A percentile compares a stretch with the other conserved stretches of the same genome.
Conservation (phyloP, 1,140 invertebrate genomes). For the Hyphantria cunea region DNA sequence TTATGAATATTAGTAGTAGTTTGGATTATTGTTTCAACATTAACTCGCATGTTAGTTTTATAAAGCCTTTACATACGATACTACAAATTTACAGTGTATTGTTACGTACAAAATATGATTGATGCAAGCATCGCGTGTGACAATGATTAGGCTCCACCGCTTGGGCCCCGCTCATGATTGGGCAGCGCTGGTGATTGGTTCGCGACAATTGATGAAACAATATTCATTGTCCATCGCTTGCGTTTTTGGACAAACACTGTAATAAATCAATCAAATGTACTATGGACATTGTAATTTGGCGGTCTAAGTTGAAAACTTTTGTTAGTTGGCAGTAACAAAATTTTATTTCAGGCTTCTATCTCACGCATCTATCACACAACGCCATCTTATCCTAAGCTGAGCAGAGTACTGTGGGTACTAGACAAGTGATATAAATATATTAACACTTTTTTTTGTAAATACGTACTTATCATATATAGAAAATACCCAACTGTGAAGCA, state of each 20-base stretch:
- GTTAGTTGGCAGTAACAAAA: too few relatives aligned
- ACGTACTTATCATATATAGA: too few relatives aligned
- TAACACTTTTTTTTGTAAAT: too few relatives aligned
- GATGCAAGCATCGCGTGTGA: slow-evolving; percentile 28
- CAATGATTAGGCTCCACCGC: slow-evolving; percentile 18
- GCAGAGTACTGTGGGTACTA: too few relatives aligned
- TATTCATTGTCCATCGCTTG: slow-evolving; percentile 56
- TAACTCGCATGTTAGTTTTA: slow-evolving; percentile 3
- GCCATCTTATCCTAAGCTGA: too few relatives aligned
- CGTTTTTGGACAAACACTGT: slow-evolving; percentile 55
- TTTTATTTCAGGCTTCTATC: too few relatives aligned
- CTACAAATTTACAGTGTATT: slow-evolving; percentile 7
- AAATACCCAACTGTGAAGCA: too few relatives aligned
- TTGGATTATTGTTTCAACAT: too few relatives aligned
- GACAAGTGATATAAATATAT: too few relatives aligned
- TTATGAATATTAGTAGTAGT: too few relatives aligned
- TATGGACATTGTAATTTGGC: slow-evolving; percentile 40
- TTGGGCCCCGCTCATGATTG: slow-evolving; percentile 6
- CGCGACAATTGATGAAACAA: slow-evolving; percentile 37
- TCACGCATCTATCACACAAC: too few relatives aligned
- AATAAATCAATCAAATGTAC: slow-evolving; percentile 74
- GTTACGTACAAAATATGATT: slow-evolving; percentile 23
- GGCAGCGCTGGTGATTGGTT: not conserved
- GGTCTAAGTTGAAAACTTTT: slow-evolving; percentile 30
- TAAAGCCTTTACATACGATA: slow-evolving; percentile 15